Evolutionary conservation across 2,797 vertebrate genomes (phyloP).

Genomic region (Dermochelys coriacea): DNA sequence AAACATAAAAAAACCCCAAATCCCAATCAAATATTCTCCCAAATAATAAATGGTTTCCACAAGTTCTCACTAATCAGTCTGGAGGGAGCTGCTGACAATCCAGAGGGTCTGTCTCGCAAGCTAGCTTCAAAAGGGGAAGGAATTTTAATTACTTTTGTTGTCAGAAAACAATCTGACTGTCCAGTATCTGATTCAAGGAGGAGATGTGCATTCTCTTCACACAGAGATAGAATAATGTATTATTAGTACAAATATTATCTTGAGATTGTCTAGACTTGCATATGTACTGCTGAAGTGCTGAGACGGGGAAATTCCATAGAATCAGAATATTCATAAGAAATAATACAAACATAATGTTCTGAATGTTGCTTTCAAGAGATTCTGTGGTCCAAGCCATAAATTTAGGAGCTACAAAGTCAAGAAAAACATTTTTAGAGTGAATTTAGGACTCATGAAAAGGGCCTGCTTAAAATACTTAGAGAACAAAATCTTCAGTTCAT

Average conservation of each 20-base stretch:
- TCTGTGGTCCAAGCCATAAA: rapidly evolving
- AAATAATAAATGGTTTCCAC: constrained; percentile 12
- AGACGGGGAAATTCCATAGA: constrained; percentile 28
- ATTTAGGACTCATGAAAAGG: neutral
- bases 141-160: constrained; percentile 30
- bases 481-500: rapidly evolving
- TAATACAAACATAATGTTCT: neutral
- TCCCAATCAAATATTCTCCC: neutral
- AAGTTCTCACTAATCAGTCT: neutral
- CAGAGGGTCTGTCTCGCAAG: neutral
- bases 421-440: neutral
- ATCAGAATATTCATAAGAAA: neutral
- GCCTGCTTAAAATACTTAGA: neutral
- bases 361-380: rapidly evolving
- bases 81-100: constrained; percentile 15
- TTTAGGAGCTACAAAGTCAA: rapidly evolving
- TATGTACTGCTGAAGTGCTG: neutral
- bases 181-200: neutral
- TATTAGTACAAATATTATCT: neutral
- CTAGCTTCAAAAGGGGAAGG: constrained; percentile 47
- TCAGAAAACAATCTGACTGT: constrained; percentile 51
- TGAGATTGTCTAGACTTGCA: constrained; percentile 35
- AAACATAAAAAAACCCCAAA: neutral
- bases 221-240: neutral
- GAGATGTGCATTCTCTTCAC: neutral